Percentiles rank a stretch among this genome's conserved stretches.
Conservation (phyloP, 2,888 invertebrate species). For the Diaperis boleti region DNA sequence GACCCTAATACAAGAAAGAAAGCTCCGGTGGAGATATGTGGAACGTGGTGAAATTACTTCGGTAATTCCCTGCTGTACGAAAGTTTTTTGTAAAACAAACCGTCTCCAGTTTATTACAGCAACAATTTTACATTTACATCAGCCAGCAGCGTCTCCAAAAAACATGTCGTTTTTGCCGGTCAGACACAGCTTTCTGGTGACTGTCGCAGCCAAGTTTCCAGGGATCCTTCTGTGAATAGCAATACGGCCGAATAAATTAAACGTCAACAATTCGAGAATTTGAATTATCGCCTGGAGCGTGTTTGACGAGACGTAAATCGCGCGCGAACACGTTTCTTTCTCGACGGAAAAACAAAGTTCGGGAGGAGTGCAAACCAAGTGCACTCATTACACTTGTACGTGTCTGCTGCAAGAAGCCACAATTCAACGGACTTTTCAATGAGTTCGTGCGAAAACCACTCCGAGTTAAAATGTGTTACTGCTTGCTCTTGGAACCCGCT, state of each 20-base stretch:
- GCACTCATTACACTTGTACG: constrained; percentile 23
- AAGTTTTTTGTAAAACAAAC: no score
- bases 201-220: constrained; percentile 19
- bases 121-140: not conserved
- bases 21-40: constrained; percentile 1
- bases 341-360: constrained; percentile 3
- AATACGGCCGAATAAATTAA: constrained; percentile 16
- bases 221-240: constrained; percentile 3
- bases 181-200: constrained; percentile 1
- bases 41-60: not conserved
- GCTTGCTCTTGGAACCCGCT: no score
- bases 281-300: constrained; percentile 23
- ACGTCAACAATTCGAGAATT: constrained; percentile 2
- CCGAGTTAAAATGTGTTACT: constrained; percentile 5
- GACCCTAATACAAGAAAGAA: not conserved
- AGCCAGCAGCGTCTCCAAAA: constrained; percentile 4
- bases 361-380: constrained; percentile 12
- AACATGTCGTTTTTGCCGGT: constrained; percentile 6
- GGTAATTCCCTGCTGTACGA: no score
- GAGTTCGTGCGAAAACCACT: constrained; percentile 7
- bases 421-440: constrained; percentile 29
- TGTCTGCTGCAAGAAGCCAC: constrained; percentile 33
- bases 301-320: constrained; percentile 14
- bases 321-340: constrained; percentile 19
- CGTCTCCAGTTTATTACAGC: not conserved